Evolutionary conservation across 1,140 invertebrate species (phyloP).

Genomic region (Nebria ingens): DNA sequence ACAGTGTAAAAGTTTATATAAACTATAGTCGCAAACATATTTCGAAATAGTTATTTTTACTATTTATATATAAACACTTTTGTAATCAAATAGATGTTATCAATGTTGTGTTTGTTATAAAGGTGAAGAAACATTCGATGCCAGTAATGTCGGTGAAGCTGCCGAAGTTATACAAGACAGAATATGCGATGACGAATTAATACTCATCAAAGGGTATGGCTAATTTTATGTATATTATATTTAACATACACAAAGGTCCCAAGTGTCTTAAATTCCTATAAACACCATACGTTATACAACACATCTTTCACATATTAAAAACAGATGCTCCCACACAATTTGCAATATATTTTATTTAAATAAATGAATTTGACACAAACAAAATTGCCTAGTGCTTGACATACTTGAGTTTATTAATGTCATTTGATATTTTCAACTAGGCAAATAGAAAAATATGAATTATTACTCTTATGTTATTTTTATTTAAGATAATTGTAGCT

Average conservation of each 20-base stretch:
- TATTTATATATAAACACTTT: too few relatives aligned
- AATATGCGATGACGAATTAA: slow-evolving; percentile 96
- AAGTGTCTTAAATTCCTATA: too few relatives aligned
- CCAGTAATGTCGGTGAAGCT: slow-evolving; percentile 85
- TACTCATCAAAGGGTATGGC: slow-evolving; percentile 83
- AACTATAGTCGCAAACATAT: neutral
- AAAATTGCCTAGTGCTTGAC: neutral
- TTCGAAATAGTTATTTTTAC: slow-evolving; percentile 4
- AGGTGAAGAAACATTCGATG: slow-evolving; percentile 93
- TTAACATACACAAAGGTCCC: too few relatives aligned
- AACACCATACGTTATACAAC: too few relatives aligned
- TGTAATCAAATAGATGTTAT: too few relatives aligned
- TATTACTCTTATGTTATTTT: slow-evolving; percentile 32
- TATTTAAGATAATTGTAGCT: slow-evolving; percentile 11
- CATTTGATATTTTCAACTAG: neutral
- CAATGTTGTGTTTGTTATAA: too few relatives aligned
- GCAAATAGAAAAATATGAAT: neutral
- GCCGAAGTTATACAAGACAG: slow-evolving; percentile 93
- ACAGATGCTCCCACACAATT: too few relatives aligned
- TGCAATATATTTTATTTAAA: neutral
- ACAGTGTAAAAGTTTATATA: too few relatives aligned
- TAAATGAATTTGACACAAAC: neutral
- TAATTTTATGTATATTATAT: too few relatives aligned
- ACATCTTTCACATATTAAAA: too few relatives aligned
- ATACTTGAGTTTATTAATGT: neutral